Evolutionary conservation across 2,888 invertebrate genomes (phyloP).

Genomic region (Limnephilus rhombicus): DNA sequence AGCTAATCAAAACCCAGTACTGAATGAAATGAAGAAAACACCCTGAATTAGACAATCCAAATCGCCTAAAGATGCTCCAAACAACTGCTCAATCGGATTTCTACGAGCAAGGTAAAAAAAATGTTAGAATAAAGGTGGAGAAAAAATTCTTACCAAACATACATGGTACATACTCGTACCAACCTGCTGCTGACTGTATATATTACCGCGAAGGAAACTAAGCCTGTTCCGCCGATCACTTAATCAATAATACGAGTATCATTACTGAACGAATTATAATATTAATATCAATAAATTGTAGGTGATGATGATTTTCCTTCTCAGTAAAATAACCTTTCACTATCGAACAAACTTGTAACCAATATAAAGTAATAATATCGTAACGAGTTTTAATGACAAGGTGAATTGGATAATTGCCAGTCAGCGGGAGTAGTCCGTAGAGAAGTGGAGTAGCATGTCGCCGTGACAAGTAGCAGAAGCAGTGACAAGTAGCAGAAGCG

Average conservation of each 20-base stretch:
- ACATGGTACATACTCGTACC: neutral
- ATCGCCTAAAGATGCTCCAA: neutral
- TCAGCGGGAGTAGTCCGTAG: neutral
- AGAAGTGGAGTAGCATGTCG: neutral
- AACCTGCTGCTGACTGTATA: too few relatives aligned
- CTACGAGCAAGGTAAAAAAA: neutral
- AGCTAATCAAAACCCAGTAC: neutral
- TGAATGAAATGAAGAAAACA: neutral
- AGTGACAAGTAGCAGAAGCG: neutral
- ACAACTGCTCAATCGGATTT: neutral
- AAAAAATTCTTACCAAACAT: neutral
- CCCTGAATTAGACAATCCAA: neutral
- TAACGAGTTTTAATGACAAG: conserved; percentile 35
- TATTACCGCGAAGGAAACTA: neutral
- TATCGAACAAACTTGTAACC: conserved; percentile 4
- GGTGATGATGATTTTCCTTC: neutral
- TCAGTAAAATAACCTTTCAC: neutral
- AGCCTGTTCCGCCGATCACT: neutral
- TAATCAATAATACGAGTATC: neutral
- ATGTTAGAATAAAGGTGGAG: neutral
- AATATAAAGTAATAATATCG: neutral
- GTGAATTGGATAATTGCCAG: conserved; percentile 30
- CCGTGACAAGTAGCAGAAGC: neutral
- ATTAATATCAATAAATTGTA: neutral
- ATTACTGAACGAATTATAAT: neutral